phyloP scores from a whole-genome alignment of 2,888 invertebrate genomes.

The Archips crataeganus region DNA sequence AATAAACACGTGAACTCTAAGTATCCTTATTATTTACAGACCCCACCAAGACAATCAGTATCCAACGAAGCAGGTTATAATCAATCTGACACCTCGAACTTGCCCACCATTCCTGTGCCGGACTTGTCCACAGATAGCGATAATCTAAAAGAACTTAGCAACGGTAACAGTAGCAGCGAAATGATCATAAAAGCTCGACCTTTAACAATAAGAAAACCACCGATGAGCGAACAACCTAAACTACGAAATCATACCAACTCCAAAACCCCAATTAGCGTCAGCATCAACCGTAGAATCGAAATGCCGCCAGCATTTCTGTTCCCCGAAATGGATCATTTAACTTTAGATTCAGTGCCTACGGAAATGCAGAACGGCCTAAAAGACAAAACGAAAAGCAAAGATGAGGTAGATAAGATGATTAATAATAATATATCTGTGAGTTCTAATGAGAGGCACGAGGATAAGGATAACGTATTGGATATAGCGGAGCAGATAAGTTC shows the following conservation, averaged over 20 bases:
- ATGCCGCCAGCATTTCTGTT: constrained; percentile 94
- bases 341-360: constrained; percentile 74
- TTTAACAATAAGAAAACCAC: constrained; percentile 93
- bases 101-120: constrained; percentile 71
- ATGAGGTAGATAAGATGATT: constrained; percentile 77
- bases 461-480: constrained; percentile 76
- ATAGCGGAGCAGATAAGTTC: constrained; percentile 82
- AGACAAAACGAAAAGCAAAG: constrained; percentile 69
- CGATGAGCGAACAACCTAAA: constrained; percentile 92
- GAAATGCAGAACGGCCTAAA: constrained; percentile 69
- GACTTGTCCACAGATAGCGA: constrained; percentile 72
- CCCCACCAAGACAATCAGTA: constrained; percentile 82
- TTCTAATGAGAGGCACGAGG: constrained; percentile 72
- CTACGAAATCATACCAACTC: constrained; percentile 86
- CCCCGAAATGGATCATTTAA: constrained; percentile 90
- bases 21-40: constrained; percentile 61
- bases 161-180: constrained; percentile 70
- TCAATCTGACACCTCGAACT: constrained; percentile 63
- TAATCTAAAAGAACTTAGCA: constrained; percentile 78
- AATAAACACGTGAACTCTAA: not conserved
- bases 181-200: constrained; percentile 92
- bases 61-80: constrained; percentile 71
- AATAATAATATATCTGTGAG: constrained; percentile 63
- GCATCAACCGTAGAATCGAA: constrained; percentile 91
- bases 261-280: constrained; percentile 87